phyloP scores from a whole-genome alignment of 2,113 vertebrate genomes.

The Daubentonia madagascariensis region DNA sequence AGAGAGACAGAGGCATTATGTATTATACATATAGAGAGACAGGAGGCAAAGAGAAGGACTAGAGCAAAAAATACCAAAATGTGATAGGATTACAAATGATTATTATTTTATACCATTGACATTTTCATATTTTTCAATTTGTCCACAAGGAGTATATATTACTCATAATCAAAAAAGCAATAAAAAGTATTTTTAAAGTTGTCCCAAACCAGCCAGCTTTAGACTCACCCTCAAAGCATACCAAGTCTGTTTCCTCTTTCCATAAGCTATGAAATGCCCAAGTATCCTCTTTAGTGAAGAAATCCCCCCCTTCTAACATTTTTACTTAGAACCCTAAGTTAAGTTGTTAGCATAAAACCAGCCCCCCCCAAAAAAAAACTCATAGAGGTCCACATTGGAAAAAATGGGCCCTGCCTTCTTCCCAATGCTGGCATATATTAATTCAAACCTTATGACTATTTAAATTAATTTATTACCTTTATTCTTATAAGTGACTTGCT shows the following conservation, averaged over 20 bases:
- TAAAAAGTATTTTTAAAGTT: constrained; percentile 33
- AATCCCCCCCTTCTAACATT: background rate
- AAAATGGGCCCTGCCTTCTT: background rate
- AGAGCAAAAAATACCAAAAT: background rate
- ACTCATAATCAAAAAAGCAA: constrained; percentile 15
- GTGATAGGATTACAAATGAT: constrained; percentile 5
- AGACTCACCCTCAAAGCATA: background rate
- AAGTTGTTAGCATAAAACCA: background rate
- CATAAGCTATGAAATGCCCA: background rate
- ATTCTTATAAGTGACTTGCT: background rate
- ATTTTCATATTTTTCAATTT: constrained; percentile 30
- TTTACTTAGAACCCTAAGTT: constrained; percentile 26
- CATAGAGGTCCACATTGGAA: background rate
- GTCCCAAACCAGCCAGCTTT: background rate
- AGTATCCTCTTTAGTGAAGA: background rate
- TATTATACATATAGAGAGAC: background rate
- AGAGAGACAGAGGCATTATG: background rate
- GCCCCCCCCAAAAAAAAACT: background rate
- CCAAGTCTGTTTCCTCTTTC: background rate
- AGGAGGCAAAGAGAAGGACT: background rate
- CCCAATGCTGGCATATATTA: background rate
- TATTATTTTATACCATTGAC: constrained; percentile 23
- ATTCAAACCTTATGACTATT: constrained; percentile 6
- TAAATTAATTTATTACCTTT: background rate
- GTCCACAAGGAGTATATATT: background rate